A percentile compares a stretch with the other conserved stretches of the same genome.
phyloP scores from a whole-genome alignment of 2,888 invertebrate genomes.

The Strigamia transsilvanica region DNA sequence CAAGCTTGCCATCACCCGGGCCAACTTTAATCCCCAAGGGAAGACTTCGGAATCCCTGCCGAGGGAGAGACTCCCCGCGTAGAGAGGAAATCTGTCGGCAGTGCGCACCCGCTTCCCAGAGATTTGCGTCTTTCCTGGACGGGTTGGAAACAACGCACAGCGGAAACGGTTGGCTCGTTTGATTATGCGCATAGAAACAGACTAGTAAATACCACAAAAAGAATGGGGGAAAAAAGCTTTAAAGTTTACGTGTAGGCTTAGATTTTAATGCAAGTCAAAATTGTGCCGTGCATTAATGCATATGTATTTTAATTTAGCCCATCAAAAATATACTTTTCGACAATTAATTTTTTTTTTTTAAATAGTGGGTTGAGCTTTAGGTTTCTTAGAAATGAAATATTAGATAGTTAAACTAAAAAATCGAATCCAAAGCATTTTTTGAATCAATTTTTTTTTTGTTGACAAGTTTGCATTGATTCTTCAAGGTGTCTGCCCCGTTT shows the following conservation, averaged over 20 bases:
- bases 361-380: neutral
- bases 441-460: no score
- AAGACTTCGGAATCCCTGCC: conserved; percentile 47
- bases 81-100: conserved; percentile 44
- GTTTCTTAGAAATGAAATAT: neutral
- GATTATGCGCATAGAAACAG: conserved; percentile 34
- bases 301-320: neutral
- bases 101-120: conserved; percentile 49
- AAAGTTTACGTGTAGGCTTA: neutral
- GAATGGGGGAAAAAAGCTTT: neutral
- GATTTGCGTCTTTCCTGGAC: conserved; percentile 49
- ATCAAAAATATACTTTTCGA: neutral
- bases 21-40: conserved; percentile 48
- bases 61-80: conserved; percentile 48
- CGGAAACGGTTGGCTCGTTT: conserved; percentile 45
- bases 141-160: conserved; percentile 43
- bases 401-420: neutral
- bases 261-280: neutral
- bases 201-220: neutral
- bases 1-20: conserved; percentile 49
- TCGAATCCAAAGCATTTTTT: no score
- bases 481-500: neutral
- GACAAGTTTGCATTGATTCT: no score
- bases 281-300: neutral
- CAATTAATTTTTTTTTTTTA: conserved; percentile 3